These are phyloP conservation scores for Pherbina coryleti DNA, from an alignment of 2,888 invertebrate species.

Conservation along the genomic window DNA sequence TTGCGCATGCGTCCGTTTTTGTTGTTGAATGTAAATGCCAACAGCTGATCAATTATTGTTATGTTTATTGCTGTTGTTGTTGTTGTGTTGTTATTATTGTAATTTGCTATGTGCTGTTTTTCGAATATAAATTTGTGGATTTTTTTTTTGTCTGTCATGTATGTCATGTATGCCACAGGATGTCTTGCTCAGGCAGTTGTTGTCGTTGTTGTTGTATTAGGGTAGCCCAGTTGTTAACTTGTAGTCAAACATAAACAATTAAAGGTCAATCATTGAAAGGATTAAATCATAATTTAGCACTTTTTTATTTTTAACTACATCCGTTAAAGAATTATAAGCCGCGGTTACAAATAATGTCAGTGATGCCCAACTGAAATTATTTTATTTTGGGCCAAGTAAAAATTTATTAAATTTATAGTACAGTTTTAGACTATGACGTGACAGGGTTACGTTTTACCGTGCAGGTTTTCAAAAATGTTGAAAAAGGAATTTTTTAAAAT, in stretches of 20 bases:
- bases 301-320: not conserved
- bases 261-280: too few relatives aligned
- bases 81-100: not conserved
- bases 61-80: not conserved
- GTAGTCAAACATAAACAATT: not conserved
- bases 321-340: not conserved
- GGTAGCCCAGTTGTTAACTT: not conserved
- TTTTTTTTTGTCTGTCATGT: not conserved
- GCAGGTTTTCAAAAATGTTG: too few relatives aligned
- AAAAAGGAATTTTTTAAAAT: too few relatives aligned
- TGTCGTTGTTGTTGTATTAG: not conserved
- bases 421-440: too few relatives aligned
- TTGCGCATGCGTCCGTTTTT: slow-evolving; percentile 15
- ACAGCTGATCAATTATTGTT: slow-evolving; percentile 20
- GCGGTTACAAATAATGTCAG: not conserved
- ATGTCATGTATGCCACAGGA: not conserved
- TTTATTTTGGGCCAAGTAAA: not conserved
- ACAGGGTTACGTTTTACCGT: too few relatives aligned
- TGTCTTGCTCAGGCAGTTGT: not conserved
- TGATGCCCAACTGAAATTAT: not conserved
- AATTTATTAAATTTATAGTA: too few relatives aligned
- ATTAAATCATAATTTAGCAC: too few relatives aligned
- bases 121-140: not conserved
- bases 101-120: not conserved
- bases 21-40: not conserved